A percentile compares a stretch with the other conserved stretches of the same genome.
phyloP scores from a whole-genome alignment of 1,140 invertebrate genomes.

The Zaprionus nigranus region DNA sequence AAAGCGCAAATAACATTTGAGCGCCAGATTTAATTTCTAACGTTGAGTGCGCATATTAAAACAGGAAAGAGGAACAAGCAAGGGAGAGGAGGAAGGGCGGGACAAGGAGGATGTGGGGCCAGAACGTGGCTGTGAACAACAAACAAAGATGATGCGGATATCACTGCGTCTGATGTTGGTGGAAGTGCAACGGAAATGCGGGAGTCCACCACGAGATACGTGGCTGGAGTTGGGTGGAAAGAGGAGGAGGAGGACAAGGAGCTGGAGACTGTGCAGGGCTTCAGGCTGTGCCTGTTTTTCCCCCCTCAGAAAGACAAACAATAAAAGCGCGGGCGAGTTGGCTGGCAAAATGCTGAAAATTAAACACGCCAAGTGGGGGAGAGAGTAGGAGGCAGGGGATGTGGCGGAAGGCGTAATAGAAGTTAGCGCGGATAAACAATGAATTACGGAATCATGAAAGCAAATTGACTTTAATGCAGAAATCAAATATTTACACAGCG shows the following conservation, averaged over 20 bases:
- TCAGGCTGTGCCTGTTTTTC: slow-evolving; percentile 4
- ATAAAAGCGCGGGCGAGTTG: slow-evolving; percentile 44
- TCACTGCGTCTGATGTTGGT: slow-evolving; percentile 55
- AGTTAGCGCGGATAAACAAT: slow-evolving; percentile 81
- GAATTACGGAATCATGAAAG: slow-evolving; percentile 84
- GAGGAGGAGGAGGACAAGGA: not conserved
- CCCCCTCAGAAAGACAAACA: slow-evolving; percentile 63
- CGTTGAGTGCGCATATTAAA: slow-evolving; percentile 83
- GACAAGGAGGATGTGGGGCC: slow-evolving; percentile 21
- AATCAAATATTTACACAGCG: slow-evolving; percentile 82
- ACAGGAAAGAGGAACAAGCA: slow-evolving; percentile 45
- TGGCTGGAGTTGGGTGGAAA: not conserved
- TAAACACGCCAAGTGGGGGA: slow-evolving; percentile 44
- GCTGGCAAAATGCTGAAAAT: slow-evolving; percentile 49
- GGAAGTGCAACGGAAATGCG: slow-evolving; percentile 76
- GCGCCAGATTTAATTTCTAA: slow-evolving; percentile 83
- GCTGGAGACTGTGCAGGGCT: not conserved
- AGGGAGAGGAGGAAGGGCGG: not conserved
- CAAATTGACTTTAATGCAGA: slow-evolving; percentile 84
- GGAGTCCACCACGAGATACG: slow-evolving; percentile 36
- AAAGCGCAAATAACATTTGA: slow-evolving; percentile 83
- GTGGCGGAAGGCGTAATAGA: slow-evolving; percentile 71
- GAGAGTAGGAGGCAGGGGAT: not conserved
- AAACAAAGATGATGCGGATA: slow-evolving; percentile 82
- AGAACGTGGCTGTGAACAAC: slow-evolving; percentile 51